Evolutionary conservation across 2,888 invertebrate species (phyloP).

Genomic region (Pasiphila rectangulata): DNA sequence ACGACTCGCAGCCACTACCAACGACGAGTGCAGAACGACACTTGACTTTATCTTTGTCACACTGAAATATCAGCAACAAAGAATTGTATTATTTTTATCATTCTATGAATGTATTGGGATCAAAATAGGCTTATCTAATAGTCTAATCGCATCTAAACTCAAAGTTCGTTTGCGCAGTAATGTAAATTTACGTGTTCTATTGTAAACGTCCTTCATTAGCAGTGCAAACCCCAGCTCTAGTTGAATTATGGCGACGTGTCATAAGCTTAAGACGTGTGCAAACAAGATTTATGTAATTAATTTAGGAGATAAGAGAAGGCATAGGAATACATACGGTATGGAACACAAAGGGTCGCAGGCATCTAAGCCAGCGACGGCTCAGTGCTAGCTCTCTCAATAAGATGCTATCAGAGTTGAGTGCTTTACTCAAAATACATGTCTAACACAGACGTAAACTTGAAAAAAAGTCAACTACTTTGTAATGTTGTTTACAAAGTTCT

Average conservation of each 20-base stretch:
- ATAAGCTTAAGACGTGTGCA: slow-evolving; percentile 79
- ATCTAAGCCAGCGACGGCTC: slow-evolving; percentile 39
- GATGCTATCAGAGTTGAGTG: slow-evolving; percentile 33
- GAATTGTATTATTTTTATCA: neutral
- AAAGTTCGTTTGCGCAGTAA: slow-evolving; percentile 22
- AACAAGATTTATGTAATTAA: slow-evolving; percentile 81
- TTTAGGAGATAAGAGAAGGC: slow-evolving; percentile 77
- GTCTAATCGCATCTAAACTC: slow-evolving; percentile 13
- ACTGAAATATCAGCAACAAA: neutral
- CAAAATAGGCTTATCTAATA: too few relatives aligned
- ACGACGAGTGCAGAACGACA: slow-evolving; percentile 21
- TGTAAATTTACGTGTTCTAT: slow-evolving; percentile 39
- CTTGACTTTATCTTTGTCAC: slow-evolving; percentile 24
- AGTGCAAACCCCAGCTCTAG: slow-evolving; percentile 66
- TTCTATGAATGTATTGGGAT: too few relatives aligned
- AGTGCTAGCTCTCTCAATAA: slow-evolving; percentile 36
- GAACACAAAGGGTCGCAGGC: slow-evolving; percentile 60
- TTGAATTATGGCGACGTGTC: slow-evolving; percentile 76
- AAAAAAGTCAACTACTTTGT: too few relatives aligned
- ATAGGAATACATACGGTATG: slow-evolving; percentile 64
- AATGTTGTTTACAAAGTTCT: neutral
- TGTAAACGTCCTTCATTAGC: slow-evolving; percentile 73
- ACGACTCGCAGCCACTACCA: slow-evolving; percentile 37
- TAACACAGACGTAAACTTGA: slow-evolving; percentile 8
- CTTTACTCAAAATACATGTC: slow-evolving; percentile 20